These are phyloP conservation scores for Philaethria dido DNA, from an alignment of 2,888 invertebrate genomes.

Conservation along the genomic window DNA sequence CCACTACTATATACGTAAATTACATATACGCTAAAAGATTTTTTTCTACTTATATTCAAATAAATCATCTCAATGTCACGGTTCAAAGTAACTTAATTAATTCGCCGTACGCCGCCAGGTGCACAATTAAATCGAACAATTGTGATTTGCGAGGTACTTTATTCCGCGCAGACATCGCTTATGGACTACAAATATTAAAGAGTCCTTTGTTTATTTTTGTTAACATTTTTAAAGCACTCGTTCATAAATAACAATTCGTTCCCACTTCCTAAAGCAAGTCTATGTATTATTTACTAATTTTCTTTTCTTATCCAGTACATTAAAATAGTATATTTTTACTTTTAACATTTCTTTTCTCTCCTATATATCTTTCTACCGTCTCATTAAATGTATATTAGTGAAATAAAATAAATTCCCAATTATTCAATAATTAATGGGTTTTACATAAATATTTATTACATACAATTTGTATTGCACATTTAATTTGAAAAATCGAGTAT, in stretches of 20 bases:
- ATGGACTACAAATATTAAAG: constrained; percentile 35
- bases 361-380: no score
- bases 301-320: no score
- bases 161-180: constrained; percentile 34
- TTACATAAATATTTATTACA: no score
- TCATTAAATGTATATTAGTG: no score
- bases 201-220: constrained; percentile 35
- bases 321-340: no score
- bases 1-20: not conserved
- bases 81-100: constrained; percentile 38
- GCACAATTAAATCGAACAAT: constrained; percentile 42
- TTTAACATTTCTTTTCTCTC: no score
- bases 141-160: constrained; percentile 38
- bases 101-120: constrained; percentile 38
- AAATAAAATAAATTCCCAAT: no score
- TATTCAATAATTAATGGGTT: no score
- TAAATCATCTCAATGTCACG: constrained; percentile 30
- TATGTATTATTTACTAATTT: not conserved
- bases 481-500: not conserved
- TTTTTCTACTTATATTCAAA: constrained; percentile 25
- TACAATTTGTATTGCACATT: not conserved
- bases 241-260: not conserved
- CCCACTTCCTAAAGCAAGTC: not conserved
- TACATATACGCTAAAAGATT: not conserved
- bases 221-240: constrained; percentile 14